Evolutionary conservation across 1,140 invertebrate species (phyloP), one percentile per base, ranked within the genome.

Genomic region (Heliconius melpomene): DNA sequence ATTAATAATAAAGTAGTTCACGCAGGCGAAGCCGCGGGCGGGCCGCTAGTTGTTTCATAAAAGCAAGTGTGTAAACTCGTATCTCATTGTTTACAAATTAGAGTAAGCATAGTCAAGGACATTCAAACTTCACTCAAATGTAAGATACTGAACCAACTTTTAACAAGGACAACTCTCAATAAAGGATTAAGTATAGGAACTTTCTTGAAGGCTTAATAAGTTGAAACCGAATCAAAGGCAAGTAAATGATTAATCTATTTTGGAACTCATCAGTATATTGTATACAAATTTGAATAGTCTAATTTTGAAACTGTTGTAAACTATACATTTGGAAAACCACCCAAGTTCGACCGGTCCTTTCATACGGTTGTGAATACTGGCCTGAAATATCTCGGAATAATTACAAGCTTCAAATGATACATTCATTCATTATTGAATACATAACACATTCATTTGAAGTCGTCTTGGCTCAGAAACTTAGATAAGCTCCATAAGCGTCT

Each of bases 211-310:
- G 23, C 9, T 29, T 66, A 66, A 66, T 29, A 66, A 66, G 26
- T 66, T 66, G 26, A 66, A 66, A 66, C 23, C 57, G 57, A 60
- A 60, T 60, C 23, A 60, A 60, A 60, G 9, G 57, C 57, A 26
- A 23, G n/a, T 26, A 46, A 46, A 46, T 46, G 40, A 46, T 46
- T 46, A 46, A 46, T 46, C 57, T 23, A 60, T 60, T 60, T 60
- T 11, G 9, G 11, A 26, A 46, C 26, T 60, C 20, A 23, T 60
- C 57, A 23, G 57, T 60, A 60, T 60, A 46, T 16, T 60, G 57
- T 60, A 60, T 60, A 60, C 57, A 60, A 60, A 60, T 23, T 60
- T 60, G 23, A 5, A 60, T 60, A 11, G 52, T 54, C 52, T 54
- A 54, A 54, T n/a, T n/a, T 54, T 54, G 20, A 54, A n/a, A 54